phyloP scores from a whole-genome alignment of 2,888 invertebrate species.

The Scrobipalpa costella region DNA sequence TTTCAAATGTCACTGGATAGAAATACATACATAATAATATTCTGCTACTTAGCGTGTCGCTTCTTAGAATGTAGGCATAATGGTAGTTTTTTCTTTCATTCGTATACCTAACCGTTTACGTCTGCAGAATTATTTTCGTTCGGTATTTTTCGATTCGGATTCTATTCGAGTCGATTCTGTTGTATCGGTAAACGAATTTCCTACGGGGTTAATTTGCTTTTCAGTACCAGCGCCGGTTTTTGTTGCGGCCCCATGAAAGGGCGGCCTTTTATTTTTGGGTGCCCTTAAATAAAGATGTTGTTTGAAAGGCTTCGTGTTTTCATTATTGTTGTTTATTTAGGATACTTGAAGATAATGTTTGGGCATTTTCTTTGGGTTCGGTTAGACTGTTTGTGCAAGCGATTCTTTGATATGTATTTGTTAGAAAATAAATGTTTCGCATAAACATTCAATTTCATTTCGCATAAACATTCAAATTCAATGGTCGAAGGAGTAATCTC shows the following conservation, averaged over 20 bases:
- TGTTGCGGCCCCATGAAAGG: slow-evolving; percentile 50
- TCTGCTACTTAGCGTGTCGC: no score
- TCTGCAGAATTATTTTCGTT: slow-evolving; percentile 67
- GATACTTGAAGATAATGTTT: slow-evolving; percentile 21
- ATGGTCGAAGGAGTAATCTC: neutral
- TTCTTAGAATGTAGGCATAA: neutral
- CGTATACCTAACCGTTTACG: neutral
- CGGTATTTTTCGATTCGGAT: slow-evolving; percentile 63
- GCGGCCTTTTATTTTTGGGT: slow-evolving; percentile 40
- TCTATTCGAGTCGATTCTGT: slow-evolving; percentile 61
- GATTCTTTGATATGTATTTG: neutral
- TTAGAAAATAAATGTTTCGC: neutral
- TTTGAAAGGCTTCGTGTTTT: slow-evolving; percentile 23
- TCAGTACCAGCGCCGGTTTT: slow-evolving; percentile 50
- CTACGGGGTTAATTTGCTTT: slow-evolving; percentile 72
- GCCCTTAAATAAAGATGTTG: slow-evolving; percentile 36
- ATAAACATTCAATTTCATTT: neutral
- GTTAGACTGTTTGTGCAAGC: neutral
- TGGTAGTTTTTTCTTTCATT: neutral
- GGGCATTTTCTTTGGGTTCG: slow-evolving; percentile 1
- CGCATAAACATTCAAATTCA: neutral
- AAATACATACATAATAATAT: no score
- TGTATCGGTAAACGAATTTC: slow-evolving; percentile 79
- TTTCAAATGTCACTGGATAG: no score
- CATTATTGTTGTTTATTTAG: slow-evolving; percentile 23